Conservation (phyloP, 2,888 invertebrate genomes). For the Phorcus lineatus region DNA sequence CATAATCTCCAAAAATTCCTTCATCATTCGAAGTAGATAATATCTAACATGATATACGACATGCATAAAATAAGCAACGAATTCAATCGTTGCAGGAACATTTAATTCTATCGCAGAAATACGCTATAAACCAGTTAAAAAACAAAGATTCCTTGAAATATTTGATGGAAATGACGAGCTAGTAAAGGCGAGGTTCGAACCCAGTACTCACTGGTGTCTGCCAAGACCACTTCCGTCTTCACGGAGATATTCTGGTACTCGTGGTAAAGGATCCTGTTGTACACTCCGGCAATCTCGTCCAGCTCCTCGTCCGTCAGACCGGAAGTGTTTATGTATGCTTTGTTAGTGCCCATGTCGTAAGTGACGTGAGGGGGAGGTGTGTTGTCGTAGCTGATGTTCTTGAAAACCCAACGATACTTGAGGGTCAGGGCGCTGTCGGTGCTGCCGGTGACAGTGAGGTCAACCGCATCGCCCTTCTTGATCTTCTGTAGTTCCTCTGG, state of each 20-base stretch:
- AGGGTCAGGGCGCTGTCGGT: constrained; percentile 2
- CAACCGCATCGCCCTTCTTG: neutral
- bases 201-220: too few species aligned
- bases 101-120: too few species aligned
- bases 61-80: too few species aligned
- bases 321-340: neutral
- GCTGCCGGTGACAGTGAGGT: neutral
- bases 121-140: too few species aligned
- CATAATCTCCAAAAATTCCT: too few species aligned
- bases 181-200: too few species aligned
- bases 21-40: too few species aligned
- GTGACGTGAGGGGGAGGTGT: neutral
- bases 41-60: too few species aligned
- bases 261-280: neutral
- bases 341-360: neutral
- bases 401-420: neutral
- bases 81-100: too few species aligned
- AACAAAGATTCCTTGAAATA: too few species aligned
- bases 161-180: too few species aligned
- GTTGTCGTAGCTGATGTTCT: neutral
- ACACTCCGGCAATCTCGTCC: neutral
- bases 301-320: constrained; percentile 11
- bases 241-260: neutral
- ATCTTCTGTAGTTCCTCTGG: neutral
- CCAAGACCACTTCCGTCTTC: neutral